A percentile compares a stretch with the other conserved stretches of the same genome.
phyloP scores from a whole-genome alignment of 2,888 invertebrate genomes.

The Malachius bipustulatus region DNA sequence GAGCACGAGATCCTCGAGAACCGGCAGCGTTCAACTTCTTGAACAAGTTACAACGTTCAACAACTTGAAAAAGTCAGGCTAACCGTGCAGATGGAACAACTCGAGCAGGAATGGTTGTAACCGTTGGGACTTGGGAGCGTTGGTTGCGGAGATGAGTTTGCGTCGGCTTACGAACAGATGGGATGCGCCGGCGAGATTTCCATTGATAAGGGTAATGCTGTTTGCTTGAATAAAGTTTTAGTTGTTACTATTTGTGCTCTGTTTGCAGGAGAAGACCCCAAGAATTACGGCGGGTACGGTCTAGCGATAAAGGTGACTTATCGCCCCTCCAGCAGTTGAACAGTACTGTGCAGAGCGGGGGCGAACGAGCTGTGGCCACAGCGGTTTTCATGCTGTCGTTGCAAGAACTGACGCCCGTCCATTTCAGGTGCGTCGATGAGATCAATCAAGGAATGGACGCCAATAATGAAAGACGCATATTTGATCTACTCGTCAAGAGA shows the following conservation, averaged over 20 bases:
- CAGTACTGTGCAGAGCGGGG: constrained; percentile 80
- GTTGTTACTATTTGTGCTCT: constrained; percentile 28
- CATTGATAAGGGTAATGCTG: constrained; percentile 25
- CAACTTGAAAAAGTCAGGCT: constrained; percentile 37
- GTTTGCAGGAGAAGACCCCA: no score
- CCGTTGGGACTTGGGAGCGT: constrained; percentile 47
- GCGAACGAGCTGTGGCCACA: constrained; percentile 87
- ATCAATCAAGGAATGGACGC: constrained; percentile 84
- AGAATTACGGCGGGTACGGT: no score
- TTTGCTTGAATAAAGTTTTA: no score
- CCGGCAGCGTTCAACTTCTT: constrained; percentile 38
- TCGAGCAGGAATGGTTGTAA: constrained; percentile 57
- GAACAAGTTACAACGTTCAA: constrained; percentile 38
- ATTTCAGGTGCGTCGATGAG: constrained; percentile 73
- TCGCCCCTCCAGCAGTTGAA: constrained; percentile 73
- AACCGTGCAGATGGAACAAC: constrained; percentile 37
- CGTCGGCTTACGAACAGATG: constrained; percentile 63
- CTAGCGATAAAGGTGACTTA: constrained; percentile 73
- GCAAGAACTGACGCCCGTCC: constrained; percentile 79
- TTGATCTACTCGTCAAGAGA: constrained; percentile 64
- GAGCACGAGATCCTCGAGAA: constrained; percentile 31
- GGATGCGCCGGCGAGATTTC: constrained; percentile 75
- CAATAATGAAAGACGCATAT: constrained; percentile 69
- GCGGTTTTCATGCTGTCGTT: constrained; percentile 85
- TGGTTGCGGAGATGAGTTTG: constrained; percentile 63